Base-by-base conservation (phyloP, 2,888 invertebrate genomes). In the Cephus spinipes region DNA sequence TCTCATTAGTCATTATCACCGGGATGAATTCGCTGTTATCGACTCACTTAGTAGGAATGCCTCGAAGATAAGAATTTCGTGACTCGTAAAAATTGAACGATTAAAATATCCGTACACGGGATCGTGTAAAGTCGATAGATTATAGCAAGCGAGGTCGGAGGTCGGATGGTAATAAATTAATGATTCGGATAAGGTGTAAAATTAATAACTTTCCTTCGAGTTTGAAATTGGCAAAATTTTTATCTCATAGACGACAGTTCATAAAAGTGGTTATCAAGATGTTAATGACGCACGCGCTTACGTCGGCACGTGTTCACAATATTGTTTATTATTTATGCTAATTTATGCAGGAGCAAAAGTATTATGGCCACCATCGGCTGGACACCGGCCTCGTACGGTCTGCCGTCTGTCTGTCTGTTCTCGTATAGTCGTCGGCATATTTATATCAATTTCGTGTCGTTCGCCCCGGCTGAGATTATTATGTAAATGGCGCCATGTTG, bases 281-380 rank as follows among this genome's bases (percentile, higher is more conserved):
- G 87, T 89, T 88, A 88, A 88, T 86, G 88, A 87, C 87, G 87
- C 88, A 84, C 84, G 86, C 85, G 86, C 88, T 87, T 86, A 86
- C 87, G 85, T 85, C 82, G 87, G 89, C 90, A 89, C 90, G 89
- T 88, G 89, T 87, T 88, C 87, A 87, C 85, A 88, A 89, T 90
- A 90, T 91, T 90, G 89, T 91, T 91, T 90, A 90, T 90, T 90
- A 91, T 91, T 91, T 90, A 91, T 91, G 91, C 89, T 90, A 90
- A 91, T 87, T 90, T 90, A 91, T 91, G 90, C 91, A 55, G 87
- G 83, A 86, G 85, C 86, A 74, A 77, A 69, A 40, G 32, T 33
- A 71, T 71, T 31, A 33, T 71, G 71, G 32, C 71, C 71, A 71
- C 80, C 81, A 82, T 81, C 76, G 81, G 81, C 82, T 87, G 88